Conservation (phyloP, 2,888 invertebrate genomes). For the Troilus luridus region DNA sequence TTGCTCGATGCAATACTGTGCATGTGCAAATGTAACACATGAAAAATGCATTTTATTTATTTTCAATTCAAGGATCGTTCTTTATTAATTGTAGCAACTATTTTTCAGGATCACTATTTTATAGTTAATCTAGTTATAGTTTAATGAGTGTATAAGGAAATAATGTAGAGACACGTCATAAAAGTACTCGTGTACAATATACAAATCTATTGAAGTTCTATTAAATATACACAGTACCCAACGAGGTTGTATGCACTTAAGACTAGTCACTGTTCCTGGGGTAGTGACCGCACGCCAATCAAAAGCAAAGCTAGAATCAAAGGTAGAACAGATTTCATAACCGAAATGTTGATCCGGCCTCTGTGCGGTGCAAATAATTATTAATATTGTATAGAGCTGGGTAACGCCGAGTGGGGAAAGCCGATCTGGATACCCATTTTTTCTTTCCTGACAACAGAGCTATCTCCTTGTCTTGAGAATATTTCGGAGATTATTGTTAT, state of each 20-base stretch:
- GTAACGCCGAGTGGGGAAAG: neutral
- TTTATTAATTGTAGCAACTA: no score
- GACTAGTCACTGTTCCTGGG: neutral
- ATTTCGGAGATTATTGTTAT: neutral
- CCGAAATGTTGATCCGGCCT: neutral
- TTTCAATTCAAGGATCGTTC: no score
- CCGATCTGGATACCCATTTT: neutral
- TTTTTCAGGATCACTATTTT: no score
- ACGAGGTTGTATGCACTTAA: neutral
- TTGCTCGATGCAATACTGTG: no score
- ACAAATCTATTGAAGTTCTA: no score
- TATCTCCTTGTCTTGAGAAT: neutral
- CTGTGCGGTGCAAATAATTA: slow-evolving; percentile 25
- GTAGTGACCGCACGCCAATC: slow-evolving; percentile 11
- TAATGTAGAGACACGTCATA: no score
- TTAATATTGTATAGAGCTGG: slow-evolving; percentile 5
- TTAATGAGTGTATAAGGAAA: no score
- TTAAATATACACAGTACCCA: neutral
- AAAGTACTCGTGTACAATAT: neutral
- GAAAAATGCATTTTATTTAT: no score
- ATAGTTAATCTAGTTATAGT: no score
- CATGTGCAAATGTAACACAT: no score
- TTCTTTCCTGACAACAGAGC: neutral
- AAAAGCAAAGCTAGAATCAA: neutral
- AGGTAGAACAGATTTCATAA: neutral